Evolutionary conservation across 1,140 invertebrate genomes (phyloP).

Genomic region (Philaenus spumarius): DNA sequence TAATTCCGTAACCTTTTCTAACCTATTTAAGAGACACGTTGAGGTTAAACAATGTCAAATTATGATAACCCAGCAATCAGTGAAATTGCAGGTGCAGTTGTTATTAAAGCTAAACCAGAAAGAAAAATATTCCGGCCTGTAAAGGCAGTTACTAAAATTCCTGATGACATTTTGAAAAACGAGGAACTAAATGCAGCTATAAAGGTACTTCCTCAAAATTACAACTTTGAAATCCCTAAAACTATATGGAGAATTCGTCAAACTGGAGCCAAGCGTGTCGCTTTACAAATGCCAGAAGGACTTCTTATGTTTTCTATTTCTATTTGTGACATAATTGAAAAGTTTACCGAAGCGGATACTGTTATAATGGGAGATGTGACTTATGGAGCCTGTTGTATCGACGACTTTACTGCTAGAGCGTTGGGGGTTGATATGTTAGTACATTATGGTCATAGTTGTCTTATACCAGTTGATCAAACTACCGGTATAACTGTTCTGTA

Average conservation of each 20-base stretch:
- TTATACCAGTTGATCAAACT: constrained; percentile 92
- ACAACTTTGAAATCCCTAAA: constrained; percentile 98
- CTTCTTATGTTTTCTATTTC: constrained; percentile 86
- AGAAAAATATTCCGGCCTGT: constrained; percentile 69
- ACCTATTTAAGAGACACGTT: no score
- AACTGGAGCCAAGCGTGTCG: constrained; percentile 76
- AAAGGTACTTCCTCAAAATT: constrained; percentile 79
- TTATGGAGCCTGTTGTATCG: constrained; percentile 99
- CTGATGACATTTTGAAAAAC: constrained; percentile 76
- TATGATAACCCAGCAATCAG: no score
- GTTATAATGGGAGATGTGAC: constrained; percentile 98
- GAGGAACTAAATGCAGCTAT: constrained; percentile 64
- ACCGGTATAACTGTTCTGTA: constrained; percentile 88
- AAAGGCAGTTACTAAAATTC: constrained; percentile 69
- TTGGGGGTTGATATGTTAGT: constrained; percentile 88
- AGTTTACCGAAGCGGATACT: constrained; percentile 85
- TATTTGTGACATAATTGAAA: constrained; percentile 90
- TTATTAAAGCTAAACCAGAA: constrained; percentile 66
- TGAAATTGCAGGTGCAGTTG: constrained; percentile 38
- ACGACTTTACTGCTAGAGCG: constrained; percentile 90
- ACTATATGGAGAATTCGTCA: constrained; percentile 93
- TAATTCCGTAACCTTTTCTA: no score
- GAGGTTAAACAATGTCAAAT: no score
- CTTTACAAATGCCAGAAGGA: constrained; percentile 96
- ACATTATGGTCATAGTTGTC: constrained; percentile 98